Conservation (phyloP, 2,888 invertebrate species). For the Chloromyia formosa region DNA sequence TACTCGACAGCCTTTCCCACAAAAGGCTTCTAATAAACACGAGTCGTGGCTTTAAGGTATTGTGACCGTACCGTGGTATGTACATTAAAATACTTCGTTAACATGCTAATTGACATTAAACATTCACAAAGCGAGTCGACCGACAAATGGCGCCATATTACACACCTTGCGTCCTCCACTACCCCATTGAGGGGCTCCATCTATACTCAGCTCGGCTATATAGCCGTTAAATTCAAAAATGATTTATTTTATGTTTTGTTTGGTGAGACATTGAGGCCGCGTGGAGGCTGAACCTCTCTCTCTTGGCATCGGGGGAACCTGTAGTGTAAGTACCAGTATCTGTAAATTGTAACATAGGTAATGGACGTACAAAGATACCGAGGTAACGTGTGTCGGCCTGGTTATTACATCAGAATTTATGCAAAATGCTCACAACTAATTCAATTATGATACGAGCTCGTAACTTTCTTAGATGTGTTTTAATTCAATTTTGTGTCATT, state of each 20-base stretch:
- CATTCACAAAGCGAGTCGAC: slow-evolving; percentile 34
- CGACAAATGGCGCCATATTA: slow-evolving; percentile 17
- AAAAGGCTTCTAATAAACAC: too few relatives aligned
- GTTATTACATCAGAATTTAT: slow-evolving; percentile 42
- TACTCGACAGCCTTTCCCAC: too few relatives aligned
- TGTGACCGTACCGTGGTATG: background rate
- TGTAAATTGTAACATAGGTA: too few relatives aligned
- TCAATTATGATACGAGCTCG: slow-evolving; percentile 32
- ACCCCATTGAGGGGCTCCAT: background rate
- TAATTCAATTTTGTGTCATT: slow-evolving; percentile 18
- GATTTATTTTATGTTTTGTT: slow-evolving; percentile 40
- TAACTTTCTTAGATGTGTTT: slow-evolving; percentile 35
- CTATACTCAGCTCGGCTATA: background rate
- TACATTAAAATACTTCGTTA: slow-evolving; percentile 41
- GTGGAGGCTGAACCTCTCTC: background rate
- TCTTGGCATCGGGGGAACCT: background rate
- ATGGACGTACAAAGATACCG: background rate
- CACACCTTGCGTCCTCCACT: slow-evolving; percentile 11
- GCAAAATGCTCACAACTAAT: slow-evolving; percentile 16
- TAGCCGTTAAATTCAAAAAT: slow-evolving; percentile 33
- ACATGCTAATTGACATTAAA: slow-evolving; percentile 43
- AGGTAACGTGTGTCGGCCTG: slow-evolving; percentile 4
- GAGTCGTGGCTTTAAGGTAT: background rate
- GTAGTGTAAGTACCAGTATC: slow-evolving; percentile 10
- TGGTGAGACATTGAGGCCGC: background rate